phyloP scores from a whole-genome alignment of 2,888 invertebrate species.

The Eupithecia pulchellata region DNA sequence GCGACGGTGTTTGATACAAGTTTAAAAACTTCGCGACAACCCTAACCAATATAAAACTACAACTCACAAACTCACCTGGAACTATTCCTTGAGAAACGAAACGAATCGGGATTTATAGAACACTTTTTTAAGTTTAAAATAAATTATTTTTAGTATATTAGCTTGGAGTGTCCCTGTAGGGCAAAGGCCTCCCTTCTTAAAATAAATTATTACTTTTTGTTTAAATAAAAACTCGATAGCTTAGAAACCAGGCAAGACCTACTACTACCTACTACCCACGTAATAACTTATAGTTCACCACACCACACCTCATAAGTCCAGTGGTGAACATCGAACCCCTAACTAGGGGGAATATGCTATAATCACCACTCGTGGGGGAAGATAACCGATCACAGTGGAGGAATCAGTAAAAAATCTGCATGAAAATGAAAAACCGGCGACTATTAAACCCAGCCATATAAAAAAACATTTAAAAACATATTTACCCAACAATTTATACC shows the following conservation, averaged over 20 bases:
- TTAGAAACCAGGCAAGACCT: neutral
- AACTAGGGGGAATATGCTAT: too few species aligned
- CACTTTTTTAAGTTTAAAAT: neutral
- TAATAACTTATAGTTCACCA: too few species aligned
- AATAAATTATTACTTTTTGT: neutral
- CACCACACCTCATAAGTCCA: too few species aligned
- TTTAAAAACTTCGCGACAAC: constrained; percentile 27
- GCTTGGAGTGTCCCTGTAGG: too few species aligned
- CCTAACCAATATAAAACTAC: constrained; percentile 28
- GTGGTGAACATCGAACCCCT: too few species aligned
- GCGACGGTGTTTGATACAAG: constrained; percentile 29
- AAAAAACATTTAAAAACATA: neutral
- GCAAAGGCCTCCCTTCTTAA: too few species aligned
- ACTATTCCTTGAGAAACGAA: constrained; percentile 12
- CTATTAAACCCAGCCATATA: neutral
- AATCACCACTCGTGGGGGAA: too few species aligned
- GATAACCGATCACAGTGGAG: too few species aligned
- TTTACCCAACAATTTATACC: constrained; percentile 15
- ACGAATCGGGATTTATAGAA: neutral
- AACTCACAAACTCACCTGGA: constrained; percentile 28
- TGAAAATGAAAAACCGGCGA: neutral
- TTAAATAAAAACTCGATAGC: neutral
- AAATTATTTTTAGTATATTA: too few species aligned
- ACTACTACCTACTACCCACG: too few species aligned
- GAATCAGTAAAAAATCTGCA: too few species aligned